Conservation (phyloP, 2,113 vertebrate genomes). For the Scomber japonicus region DNA sequence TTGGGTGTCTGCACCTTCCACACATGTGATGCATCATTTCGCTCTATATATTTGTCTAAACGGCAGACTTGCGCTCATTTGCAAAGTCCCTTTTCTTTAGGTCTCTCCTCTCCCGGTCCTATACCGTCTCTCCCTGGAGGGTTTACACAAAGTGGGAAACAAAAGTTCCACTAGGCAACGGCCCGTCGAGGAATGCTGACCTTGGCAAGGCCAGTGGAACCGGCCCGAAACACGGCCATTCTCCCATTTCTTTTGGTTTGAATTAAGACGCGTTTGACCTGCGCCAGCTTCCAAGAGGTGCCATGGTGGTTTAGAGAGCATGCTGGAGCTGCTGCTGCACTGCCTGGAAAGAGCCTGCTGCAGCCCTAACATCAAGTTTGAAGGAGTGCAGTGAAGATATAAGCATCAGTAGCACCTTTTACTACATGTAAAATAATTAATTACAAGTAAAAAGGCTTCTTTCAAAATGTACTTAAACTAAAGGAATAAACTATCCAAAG, state of each 20-base stretch:
- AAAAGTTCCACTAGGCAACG: slow-evolving; percentile 82
- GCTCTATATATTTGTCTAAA: neutral
- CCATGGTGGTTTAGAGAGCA: slow-evolving; percentile 15
- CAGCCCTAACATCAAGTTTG: neutral
- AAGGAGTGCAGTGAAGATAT: neutral
- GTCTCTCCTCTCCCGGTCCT: slow-evolving; percentile 26
- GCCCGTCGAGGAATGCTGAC: slow-evolving; percentile 80
- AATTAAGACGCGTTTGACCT: slow-evolving; percentile 68
- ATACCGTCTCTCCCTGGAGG: slow-evolving; percentile 57
- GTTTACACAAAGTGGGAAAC: slow-evolving; percentile 72
- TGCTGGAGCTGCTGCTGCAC: slow-evolving; percentile 17
- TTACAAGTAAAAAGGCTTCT: neutral
- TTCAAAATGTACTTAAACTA: neutral
- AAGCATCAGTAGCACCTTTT: too few relatives aligned
- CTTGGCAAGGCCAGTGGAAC: slow-evolving; percentile 75
- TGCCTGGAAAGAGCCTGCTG: neutral
- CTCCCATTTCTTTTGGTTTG: slow-evolving; percentile 51
- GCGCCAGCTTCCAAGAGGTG: slow-evolving; percentile 55
- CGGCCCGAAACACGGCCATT: slow-evolving; percentile 57
- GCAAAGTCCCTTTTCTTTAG: slow-evolving; percentile 31
- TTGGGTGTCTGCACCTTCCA: neutral
- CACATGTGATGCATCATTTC: neutral
- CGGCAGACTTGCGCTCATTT: slow-evolving; percentile 31
- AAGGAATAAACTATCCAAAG: neutral
- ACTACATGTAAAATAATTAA: too few relatives aligned